Conservation (phyloP, 2,888 invertebrate species). For the Apocheima hispidaria region DNA sequence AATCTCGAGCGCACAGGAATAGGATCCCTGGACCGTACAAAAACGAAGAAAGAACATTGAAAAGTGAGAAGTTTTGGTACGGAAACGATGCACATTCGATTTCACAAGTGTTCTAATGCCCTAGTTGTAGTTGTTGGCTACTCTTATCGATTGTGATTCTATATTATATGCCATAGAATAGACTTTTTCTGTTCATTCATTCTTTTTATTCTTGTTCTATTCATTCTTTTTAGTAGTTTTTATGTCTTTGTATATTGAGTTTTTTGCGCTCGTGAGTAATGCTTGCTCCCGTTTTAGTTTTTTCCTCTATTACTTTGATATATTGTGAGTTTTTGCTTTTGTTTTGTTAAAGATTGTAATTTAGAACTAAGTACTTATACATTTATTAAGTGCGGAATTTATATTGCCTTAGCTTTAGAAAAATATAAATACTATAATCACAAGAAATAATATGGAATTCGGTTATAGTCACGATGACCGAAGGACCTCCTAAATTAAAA, state of each 20-base stretch:
- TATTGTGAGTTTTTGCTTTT: slow-evolving; percentile 16
- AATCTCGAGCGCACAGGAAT: too few species aligned
- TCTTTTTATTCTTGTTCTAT: slow-evolving; percentile 11
- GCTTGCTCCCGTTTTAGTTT: slow-evolving; percentile 25
- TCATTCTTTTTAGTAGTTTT: slow-evolving; percentile 12
- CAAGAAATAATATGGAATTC: too few species aligned
- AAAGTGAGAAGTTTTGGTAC: slow-evolving; percentile 38
- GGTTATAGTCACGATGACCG: too few species aligned
- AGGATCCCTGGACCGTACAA: slow-evolving; percentile 15
- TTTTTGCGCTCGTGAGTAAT: slow-evolving; percentile 19
- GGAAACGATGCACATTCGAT: slow-evolving; percentile 42
- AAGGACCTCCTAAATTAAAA: too few species aligned
- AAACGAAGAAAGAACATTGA: slow-evolving; percentile 21
- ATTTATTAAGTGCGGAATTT: too few species aligned
- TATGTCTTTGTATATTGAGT: slow-evolving; percentile 14
- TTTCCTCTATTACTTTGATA: slow-evolving; percentile 12
- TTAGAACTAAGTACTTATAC: background rate
- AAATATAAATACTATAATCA: too few species aligned
- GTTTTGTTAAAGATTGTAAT: slow-evolving; percentile 10
- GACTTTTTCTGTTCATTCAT: slow-evolving; percentile 16
- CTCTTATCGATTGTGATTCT: slow-evolving; percentile 35
- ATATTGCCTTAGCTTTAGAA: too few species aligned
- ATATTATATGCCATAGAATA: slow-evolving; percentile 7
- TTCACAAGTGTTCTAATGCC: slow-evolving; percentile 42
- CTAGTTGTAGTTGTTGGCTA: slow-evolving; percentile 29